A percentile compares a stretch with the other conserved stretches of the same genome.
phyloP scores from a whole-genome alignment of 2,113 vertebrate genomes.

The Illadopsis cleaveri region DNA sequence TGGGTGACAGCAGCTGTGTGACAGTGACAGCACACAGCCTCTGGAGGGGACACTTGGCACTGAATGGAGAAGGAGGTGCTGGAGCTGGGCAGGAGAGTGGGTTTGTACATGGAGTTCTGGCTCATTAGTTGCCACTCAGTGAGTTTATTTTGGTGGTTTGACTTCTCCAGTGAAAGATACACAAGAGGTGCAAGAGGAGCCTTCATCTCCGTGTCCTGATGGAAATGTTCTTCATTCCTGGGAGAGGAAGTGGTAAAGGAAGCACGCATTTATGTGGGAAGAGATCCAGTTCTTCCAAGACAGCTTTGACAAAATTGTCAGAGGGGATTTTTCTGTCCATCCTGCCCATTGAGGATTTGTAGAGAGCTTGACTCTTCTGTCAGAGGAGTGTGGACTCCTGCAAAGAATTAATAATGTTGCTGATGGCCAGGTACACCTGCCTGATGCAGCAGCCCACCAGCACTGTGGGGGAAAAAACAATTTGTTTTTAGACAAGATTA shows the following conservation, averaged over 20 bases:
- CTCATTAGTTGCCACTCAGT: neutral
- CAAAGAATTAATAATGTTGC: neutral
- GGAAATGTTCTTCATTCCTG: neutral
- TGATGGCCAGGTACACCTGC: neutral
- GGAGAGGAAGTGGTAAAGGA: neutral
- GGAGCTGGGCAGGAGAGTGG: neutral
- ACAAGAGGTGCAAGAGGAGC: neutral
- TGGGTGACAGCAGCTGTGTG: neutral
- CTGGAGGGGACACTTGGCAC: neutral
- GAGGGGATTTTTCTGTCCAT: neutral
- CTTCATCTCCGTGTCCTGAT: neutral
- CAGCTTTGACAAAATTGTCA: neutral
- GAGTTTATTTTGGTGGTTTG: neutral
- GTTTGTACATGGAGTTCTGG: neutral
- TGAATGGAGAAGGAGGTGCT: neutral
- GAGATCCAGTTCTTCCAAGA: neutral
- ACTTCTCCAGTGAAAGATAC: neutral
- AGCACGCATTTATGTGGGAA: neutral
- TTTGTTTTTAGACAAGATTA: neutral
- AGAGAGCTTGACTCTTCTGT: neutral
- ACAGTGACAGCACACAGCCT: neutral
- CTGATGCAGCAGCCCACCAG: neutral
- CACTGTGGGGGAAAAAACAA: fast-evolving
- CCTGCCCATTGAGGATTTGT: neutral
- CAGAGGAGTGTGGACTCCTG: neutral